These are phyloP conservation scores for Lepidurus apus DNA, from an alignment of 1,140 invertebrate genomes.

Conservation along the genomic window DNA sequence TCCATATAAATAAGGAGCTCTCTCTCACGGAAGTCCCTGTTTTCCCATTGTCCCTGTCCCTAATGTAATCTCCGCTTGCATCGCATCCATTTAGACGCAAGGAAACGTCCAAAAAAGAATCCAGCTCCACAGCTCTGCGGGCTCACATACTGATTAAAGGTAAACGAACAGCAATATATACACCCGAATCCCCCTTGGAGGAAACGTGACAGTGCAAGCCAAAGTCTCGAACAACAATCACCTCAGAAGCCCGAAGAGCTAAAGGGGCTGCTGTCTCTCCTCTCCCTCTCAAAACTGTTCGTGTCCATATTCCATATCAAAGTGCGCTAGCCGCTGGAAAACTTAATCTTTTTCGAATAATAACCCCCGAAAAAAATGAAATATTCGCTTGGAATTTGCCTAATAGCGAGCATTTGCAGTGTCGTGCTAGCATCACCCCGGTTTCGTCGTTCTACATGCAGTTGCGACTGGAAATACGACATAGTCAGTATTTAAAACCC, in stretches of 20 bases:
- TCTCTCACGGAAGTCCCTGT: background rate
- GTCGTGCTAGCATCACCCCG: background rate
- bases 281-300: background rate
- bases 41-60: background rate
- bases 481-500: background rate
- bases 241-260: background rate
- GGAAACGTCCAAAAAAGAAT: background rate
- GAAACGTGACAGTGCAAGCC: conserved; percentile 9
- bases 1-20: background rate
- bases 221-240: background rate
- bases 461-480: background rate
- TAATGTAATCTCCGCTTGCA: background rate
- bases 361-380: background rate
- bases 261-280: background rate
- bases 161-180: background rate
- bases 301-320: background rate
- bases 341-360: background rate
- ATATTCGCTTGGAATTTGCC: background rate
- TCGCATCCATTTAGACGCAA: background rate
- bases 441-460: background rate
- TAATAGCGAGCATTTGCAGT: background rate
- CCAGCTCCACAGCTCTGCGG: background rate
- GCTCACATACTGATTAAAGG: conserved; percentile 7
- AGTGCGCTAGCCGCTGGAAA: background rate
- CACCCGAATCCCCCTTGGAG: background rate